Conservation (phyloP, 2,888 invertebrate genomes). For the Psylliodes chrysocephalus region DNA sequence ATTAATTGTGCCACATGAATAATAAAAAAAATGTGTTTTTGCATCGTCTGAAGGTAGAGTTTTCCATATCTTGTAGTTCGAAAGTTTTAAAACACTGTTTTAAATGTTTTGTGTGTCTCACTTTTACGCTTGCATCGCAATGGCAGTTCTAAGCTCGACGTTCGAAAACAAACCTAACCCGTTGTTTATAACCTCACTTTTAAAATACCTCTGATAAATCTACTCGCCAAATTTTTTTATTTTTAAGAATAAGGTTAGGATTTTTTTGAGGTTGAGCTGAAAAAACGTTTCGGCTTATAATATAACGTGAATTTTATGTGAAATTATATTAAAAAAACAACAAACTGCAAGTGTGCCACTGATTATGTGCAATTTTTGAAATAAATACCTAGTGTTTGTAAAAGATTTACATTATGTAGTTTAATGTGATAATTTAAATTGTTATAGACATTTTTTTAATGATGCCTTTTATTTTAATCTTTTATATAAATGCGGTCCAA, state of each 20-base stretch:
- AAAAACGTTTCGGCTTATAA: slow-evolving; percentile 49
- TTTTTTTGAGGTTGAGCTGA: slow-evolving; percentile 41
- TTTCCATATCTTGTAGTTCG: slow-evolving; percentile 57
- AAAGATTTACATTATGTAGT: slow-evolving; percentile 48
- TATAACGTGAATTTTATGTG: slow-evolving; percentile 45
- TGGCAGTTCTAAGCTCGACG: slow-evolving; percentile 45
- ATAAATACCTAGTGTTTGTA: slow-evolving; percentile 51
- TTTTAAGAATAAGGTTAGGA: slow-evolving; percentile 32
- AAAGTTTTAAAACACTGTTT: slow-evolving; percentile 64
- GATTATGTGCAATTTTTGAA: slow-evolving; percentile 60
- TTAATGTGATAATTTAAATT: slow-evolving; percentile 59
- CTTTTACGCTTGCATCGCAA: slow-evolving; percentile 62
- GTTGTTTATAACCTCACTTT: slow-evolving; percentile 42
- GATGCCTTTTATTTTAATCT: slow-evolving; percentile 37
- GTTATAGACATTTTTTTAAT: slow-evolving; percentile 51
- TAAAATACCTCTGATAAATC: slow-evolving; percentile 43
- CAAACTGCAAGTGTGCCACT: slow-evolving; percentile 60
- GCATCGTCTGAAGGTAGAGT: slow-evolving; percentile 45
- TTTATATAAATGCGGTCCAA: slow-evolving; percentile 57
- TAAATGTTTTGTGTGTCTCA: slow-evolving; percentile 65
- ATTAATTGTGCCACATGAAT: background rate
- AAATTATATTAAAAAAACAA: slow-evolving; percentile 34
- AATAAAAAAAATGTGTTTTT: slow-evolving; percentile 47
- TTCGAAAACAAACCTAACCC: slow-evolving; percentile 41
- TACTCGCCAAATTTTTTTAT: slow-evolving; percentile 47